Percentiles rank a stretch among this genome's conserved stretches.
phyloP scores from a whole-genome alignment of 2,113 vertebrate species.

The Leptocoma aspasia region DNA sequence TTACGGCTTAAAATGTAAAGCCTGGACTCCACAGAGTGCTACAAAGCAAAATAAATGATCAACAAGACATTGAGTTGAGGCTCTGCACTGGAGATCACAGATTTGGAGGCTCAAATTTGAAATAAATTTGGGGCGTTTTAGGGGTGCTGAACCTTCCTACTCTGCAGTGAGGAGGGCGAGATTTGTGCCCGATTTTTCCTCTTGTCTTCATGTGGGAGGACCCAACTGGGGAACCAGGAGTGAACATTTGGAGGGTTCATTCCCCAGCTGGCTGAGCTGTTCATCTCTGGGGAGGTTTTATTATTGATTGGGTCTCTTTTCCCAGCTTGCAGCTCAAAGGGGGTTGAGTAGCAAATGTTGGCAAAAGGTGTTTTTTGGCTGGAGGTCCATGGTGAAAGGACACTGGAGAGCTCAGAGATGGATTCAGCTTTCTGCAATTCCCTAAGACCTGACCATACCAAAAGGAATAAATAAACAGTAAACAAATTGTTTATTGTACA shows the following conservation, averaged over 20 bases:
- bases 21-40: neutral
- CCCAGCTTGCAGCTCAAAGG: neutral
- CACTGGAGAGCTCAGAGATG: neutral
- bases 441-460: neutral
- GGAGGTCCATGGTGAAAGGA: neutral
- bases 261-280: neutral
- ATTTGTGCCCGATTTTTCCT: neutral
- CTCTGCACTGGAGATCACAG: neutral
- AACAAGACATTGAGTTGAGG: neutral
- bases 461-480: no score
- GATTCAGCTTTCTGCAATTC: neutral
- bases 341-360: fast-evolving
- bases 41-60: neutral
- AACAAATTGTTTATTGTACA: no score
- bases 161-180: neutral
- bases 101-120: neutral
- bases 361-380: neutral
- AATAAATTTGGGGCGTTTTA: neutral
- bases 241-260: neutral
- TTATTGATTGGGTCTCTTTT: fast-evolving
- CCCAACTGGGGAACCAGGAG: neutral
- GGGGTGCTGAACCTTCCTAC: neutral
- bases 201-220: neutral
- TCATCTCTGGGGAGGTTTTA: neutral
- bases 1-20: neutral